A percentile compares a stretch with the other conserved stretches of the same genome.
Conservation (phyloP, 2,797 vertebrate species). For the Sebastolobus altivelis region DNA sequence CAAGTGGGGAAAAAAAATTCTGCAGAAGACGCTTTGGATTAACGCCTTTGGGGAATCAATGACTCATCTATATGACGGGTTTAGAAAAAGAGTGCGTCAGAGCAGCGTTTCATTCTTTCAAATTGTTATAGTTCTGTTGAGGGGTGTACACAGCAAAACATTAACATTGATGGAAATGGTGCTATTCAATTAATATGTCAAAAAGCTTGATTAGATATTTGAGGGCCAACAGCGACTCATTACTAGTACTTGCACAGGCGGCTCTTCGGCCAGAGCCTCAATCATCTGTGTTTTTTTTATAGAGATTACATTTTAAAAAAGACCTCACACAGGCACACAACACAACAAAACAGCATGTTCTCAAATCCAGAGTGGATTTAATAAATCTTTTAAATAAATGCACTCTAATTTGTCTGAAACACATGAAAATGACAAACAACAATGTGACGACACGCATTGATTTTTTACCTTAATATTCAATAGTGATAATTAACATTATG, state of each 20-base stretch:
- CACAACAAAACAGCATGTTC: not conserved
- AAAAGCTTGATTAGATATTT: constrained; percentile 28
- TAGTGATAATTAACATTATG: not conserved
- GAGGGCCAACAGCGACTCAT: constrained; percentile 8
- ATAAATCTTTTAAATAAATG: not conserved
- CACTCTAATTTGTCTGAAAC: not conserved
- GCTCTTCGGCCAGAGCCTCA: constrained; percentile 1
- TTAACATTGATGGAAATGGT: not conserved
- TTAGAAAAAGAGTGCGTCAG: constrained; percentile 16
- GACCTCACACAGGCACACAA: not conserved
- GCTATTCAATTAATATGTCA: constrained; percentile 25
- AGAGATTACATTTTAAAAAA: not conserved
- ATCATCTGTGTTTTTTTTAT: constrained; percentile 12
- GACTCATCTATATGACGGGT: constrained; percentile 10
- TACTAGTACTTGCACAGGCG: not conserved
- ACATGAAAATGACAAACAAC: not conserved
- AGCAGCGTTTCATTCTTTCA: not conserved
- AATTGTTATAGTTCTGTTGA: not conserved
- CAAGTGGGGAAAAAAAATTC: not conserved
- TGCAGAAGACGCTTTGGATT: constrained; percentile 3
- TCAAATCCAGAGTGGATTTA: not conserved
- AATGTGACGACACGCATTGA: not conserved
- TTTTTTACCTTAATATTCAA: not conserved
- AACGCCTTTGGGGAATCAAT: constrained; percentile 26
- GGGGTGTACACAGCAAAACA: constrained; percentile 10